These are phyloP conservation scores for Corythaeola cristata DNA, from an alignment of 2,113 vertebrate species.

Conservation along the genomic window DNA sequence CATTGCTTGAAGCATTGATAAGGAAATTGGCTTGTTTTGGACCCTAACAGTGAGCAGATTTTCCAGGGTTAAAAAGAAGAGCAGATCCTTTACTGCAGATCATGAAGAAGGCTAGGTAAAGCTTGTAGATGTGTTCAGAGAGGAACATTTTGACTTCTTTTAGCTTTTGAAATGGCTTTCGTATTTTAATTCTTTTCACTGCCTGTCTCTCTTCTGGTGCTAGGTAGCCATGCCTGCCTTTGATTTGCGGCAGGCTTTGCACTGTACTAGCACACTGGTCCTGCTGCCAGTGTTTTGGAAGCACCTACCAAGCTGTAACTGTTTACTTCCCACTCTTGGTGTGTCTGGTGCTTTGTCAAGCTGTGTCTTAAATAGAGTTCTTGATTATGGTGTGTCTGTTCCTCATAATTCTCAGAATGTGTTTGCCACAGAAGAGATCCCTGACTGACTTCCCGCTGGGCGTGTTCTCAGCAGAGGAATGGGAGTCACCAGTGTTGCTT, in stretches of 20 bases:
- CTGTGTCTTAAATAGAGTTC: neutral
- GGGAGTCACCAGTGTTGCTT: neutral
- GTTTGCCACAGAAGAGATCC: neutral
- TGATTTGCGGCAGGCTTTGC: conserved; percentile 5
- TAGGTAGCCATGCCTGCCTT: neutral
- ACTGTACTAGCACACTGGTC: neutral
- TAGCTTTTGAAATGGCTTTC: neutral
- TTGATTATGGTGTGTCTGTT: neutral
- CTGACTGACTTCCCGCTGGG: neutral
- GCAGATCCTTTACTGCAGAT: neutral
- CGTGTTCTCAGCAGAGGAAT: neutral
- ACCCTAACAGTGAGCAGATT: neutral
- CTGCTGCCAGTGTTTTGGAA: conserved; percentile 18
- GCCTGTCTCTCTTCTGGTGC: neutral
- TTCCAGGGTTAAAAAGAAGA: neutral
- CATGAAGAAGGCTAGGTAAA: neutral
- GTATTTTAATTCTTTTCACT: neutral
- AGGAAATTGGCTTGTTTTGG: neutral
- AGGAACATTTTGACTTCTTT: neutral
- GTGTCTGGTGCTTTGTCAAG: neutral
- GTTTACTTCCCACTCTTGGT: neutral
- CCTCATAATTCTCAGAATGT: neutral
- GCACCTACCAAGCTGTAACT: neutral
- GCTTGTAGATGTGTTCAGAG: neutral
- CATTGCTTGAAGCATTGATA: neutral